These are phyloP conservation scores for Myrmophylax atrothorax DNA, from an alignment of 2,113 vertebrate genomes.

Conservation along the genomic window DNA sequence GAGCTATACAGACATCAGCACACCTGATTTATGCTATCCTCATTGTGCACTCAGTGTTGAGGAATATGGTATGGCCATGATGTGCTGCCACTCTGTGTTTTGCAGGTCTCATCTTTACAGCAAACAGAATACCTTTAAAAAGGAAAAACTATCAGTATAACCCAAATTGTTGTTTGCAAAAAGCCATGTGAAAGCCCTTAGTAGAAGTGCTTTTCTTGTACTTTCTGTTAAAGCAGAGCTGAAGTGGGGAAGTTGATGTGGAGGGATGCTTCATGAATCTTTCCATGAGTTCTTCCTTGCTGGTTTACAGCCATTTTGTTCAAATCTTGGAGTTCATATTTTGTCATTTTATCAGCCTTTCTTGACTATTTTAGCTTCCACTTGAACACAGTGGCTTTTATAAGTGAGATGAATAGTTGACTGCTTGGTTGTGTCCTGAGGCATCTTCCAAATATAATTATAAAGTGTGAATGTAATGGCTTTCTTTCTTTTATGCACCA, in stretches of 20 bases:
- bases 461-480: slow-evolving; percentile 16
- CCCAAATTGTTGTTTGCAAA: neutral
- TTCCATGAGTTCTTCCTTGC: neutral
- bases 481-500: neutral
- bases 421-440: slow-evolving; percentile 31
- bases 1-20: neutral
- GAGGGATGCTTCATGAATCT: neutral
- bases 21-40: neutral
- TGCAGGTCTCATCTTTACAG: neutral
- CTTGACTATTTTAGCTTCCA: neutral
- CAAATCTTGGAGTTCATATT: neutral
- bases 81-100: neutral
- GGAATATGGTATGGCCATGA: neutral
- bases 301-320: slow-evolving; percentile 19
- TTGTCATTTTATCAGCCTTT: neutral
- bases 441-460: slow-evolving; percentile 55
- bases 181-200: neutral
- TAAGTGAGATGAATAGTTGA: slow-evolving; percentile 29
- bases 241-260: neutral
- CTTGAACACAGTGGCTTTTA: slow-evolving; percentile 9
- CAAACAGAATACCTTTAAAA: neutral
- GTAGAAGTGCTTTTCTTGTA: neutral
- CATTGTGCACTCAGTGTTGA: neutral
- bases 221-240: neutral
- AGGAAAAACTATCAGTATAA: neutral